phyloP scores from a whole-genome alignment of 2,113 vertebrate genomes.

The Orthochromis indermauri region DNA sequence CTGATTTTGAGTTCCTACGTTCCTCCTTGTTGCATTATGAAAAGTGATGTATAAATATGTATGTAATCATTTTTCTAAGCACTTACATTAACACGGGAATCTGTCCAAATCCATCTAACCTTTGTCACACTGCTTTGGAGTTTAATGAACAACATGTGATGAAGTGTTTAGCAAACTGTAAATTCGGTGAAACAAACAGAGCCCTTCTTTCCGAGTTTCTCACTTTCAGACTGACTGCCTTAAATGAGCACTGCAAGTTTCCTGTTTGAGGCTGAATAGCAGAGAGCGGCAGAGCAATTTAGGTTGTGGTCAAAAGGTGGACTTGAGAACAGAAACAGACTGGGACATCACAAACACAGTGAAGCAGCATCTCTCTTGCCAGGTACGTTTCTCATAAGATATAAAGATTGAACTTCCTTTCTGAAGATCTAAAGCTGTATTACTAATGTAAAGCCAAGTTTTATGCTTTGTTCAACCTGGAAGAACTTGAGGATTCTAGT shows the following conservation, averaged over 20 bases:
- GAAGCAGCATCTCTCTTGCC: fast-evolving
- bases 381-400: background rate
- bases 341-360: background rate
- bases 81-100: background rate
- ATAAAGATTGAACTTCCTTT: background rate
- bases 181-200: background rate
- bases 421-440: background rate
- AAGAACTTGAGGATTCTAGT: background rate
- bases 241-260: background rate
- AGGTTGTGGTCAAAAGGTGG: background rate
- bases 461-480: background rate
- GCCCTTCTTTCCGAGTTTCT: background rate
- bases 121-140: background rate
- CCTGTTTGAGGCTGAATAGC: background rate
- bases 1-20: background rate
- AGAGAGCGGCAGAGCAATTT: background rate
- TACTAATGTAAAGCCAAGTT: background rate
- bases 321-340: background rate
- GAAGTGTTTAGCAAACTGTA: background rate
- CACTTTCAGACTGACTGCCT: background rate
- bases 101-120: background rate
- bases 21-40: background rate
- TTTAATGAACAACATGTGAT: background rate
- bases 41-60: background rate
- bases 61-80: background rate